These are phyloP conservation scores for Archilochus colubris DNA, from an alignment of 2,113 vertebrate species.

Conservation along the genomic window DNA sequence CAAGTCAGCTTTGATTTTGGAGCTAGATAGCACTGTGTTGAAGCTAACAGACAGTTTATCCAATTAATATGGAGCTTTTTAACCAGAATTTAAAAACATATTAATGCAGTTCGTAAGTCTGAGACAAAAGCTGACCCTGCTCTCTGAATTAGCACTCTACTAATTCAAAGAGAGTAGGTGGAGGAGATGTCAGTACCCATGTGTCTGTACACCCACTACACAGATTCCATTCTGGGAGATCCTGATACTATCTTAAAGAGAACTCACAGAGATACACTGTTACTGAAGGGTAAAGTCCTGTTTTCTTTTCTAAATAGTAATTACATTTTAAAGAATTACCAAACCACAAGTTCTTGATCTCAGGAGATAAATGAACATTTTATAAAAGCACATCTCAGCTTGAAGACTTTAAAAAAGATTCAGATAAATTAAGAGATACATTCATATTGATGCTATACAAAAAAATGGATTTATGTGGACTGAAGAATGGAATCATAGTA, in stretches of 20 bases:
- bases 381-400: neutral
- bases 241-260: neutral
- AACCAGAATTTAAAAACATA: neutral
- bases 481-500: neutral
- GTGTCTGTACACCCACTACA: neutral
- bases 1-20: conserved; percentile 3
- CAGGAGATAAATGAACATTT: neutral
- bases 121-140: neutral
- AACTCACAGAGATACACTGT: neutral
- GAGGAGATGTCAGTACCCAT: neutral
- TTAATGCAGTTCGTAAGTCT: neutral
- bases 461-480: neutral
- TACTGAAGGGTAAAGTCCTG: neutral
- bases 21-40: neutral
- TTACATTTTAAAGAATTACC: neutral
- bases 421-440: neutral
- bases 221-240: neutral
- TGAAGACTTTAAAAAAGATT: neutral
- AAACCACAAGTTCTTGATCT: neutral
- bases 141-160: neutral
- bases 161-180: neutral
- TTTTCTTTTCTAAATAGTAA: neutral
- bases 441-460: neutral
- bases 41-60: neutral
- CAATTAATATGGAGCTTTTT: neutral